Percentiles rank a stretch among this genome's conserved stretches.
Evolutionary conservation across 2,113 vertebrate genomes (phyloP).

Genomic region (Corvus moneduloides): DNA sequence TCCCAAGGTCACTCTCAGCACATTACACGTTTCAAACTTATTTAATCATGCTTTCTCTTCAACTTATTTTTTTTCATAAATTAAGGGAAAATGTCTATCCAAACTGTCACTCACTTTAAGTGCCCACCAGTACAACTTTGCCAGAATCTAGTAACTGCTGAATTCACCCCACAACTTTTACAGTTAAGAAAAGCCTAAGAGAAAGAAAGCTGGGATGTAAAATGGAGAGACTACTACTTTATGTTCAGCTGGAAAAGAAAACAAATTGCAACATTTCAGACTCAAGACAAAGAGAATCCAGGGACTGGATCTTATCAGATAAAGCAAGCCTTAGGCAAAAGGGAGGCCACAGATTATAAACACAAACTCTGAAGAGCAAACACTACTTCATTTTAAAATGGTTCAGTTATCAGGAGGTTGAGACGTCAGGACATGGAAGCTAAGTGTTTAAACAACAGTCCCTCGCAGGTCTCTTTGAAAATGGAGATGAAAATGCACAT

Average conservation of each 20-base stretch:
- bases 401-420: not conserved
- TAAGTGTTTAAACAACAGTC: not conserved
- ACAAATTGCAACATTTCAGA: not conserved
- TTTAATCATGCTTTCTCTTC: not conserved
- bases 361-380: not conserved
- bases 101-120: not conserved
- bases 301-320: not conserved
- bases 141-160: not conserved
- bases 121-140: not conserved
- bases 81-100: not conserved
- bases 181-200: not conserved
- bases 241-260: not conserved
- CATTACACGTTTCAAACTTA: not conserved
- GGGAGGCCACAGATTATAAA: not conserved
- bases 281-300: not conserved
- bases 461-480: not conserved
- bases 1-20: not conserved
- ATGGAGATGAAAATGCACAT: not conserved
- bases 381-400: not conserved
- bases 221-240: not conserved
- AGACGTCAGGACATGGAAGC: not conserved
- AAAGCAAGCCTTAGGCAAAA: not conserved
- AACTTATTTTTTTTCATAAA: not conserved
- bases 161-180: not conserved
- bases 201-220: not conserved